Evolutionary conservation across 1,140 invertebrate species (phyloP).

Genomic region (Drosophila sp.): DNA sequence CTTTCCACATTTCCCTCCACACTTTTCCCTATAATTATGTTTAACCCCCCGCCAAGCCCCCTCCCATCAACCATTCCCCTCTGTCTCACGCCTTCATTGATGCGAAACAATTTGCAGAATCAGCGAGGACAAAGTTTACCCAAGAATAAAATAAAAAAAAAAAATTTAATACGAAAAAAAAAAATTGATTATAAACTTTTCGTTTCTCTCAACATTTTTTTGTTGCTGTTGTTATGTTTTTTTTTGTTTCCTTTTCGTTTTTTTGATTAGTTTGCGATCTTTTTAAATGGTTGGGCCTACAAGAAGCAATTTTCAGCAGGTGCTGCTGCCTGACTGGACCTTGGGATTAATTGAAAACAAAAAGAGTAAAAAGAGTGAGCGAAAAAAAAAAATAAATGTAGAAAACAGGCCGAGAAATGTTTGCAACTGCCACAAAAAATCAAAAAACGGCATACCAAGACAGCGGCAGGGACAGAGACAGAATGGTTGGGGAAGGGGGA

Average conservation of each 20-base stretch:
- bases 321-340: constrained; percentile 13
- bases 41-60: background rate
- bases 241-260: constrained; percentile 5
- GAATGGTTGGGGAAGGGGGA: constrained; percentile 3
- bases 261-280: constrained; percentile 9
- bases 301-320: constrained; percentile 28
- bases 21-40: constrained; percentile 17
- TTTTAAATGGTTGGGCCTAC: constrained; percentile 9
- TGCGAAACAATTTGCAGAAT: constrained; percentile 16
- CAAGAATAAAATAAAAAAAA: constrained; percentile 20
- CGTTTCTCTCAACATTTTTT: constrained; percentile 39
- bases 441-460: constrained; percentile 35
- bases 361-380: background rate
- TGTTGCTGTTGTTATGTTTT: background rate
- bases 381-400: background rate
- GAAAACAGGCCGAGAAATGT: constrained; percentile 30
- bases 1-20: background rate
- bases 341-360: constrained; percentile 46
- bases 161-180: constrained; percentile 16
- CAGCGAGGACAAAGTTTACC: constrained; percentile 32
- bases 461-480: constrained; percentile 1
- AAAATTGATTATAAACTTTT: constrained; percentile 59
- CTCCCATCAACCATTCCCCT: background rate
- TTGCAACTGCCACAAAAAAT: constrained; percentile 39
- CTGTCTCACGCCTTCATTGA: background rate